Evolutionary conservation across 1,140 invertebrate genomes (phyloP), one percentile per base, ranked within the genome.

Genomic region (Stegodyphus dumicola): DNA sequence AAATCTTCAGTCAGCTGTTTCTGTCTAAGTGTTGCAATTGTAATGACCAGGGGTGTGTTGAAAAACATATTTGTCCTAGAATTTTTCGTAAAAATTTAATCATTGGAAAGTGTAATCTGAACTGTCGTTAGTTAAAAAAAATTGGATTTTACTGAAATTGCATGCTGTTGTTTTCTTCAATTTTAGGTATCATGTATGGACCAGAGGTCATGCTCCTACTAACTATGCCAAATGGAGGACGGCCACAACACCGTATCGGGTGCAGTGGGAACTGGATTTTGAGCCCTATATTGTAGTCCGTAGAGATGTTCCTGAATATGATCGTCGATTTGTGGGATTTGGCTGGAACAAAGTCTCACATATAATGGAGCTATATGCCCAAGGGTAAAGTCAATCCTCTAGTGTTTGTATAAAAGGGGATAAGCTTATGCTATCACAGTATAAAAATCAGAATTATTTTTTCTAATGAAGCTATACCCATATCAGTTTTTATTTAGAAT

Each of bases 281-380:
- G 97, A 98, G 89, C 97, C 97, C 0, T 98, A 98, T 89, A 92
- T 98, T 75, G 95, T 98, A 0, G 94, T 97, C 0, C 92, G 94
- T 56, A 93, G 93, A 87, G 93, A 95, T 74, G 93, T 97, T 60
- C 95, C 95, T 5, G 91, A 93, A 87, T 98, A 96, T 90, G 96
- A 98, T 90, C 93, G 94, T 11, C 92, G 96, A 87, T 98, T 98
- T 91, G 94, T 97, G 65, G 97, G 97, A 15, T 98, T 98, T 90
- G 97, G 97, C 2, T 98, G 97, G 97, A 98, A 98, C 91, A 98
- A 98, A 93, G 96, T 97, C 64, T 94, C 96, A 0, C 96, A 98
- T 89, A 94, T 96, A 56, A 96, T 97, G 92, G 95, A 97, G 91
- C 91, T 98, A 67, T 94, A 95, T 89, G 96, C 95, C 56, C 93